A percentile compares a stretch with the other conserved stretches of the same genome.
Evolutionary conservation across 2,888 invertebrate species (phyloP).

Genomic region (Diaperis boleti): DNA sequence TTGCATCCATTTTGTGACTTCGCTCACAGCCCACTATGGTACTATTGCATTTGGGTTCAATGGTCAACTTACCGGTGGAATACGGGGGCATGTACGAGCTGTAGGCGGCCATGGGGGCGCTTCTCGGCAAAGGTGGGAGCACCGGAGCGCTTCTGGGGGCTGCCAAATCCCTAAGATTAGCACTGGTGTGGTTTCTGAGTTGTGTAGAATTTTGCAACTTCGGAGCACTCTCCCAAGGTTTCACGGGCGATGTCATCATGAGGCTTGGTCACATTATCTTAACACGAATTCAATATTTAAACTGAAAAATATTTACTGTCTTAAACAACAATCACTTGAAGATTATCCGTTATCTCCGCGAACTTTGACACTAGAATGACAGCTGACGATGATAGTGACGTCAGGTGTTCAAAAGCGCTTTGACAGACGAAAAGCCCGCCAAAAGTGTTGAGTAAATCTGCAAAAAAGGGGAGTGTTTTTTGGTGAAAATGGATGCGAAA

Average conservation of each 20-base stretch:
- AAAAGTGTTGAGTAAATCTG: no score
- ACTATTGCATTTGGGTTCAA: neutral
- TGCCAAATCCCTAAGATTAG: conserved; percentile 46
- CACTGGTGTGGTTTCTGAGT: conserved; percentile 48
- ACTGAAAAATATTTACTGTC: neutral
- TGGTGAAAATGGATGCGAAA: no score
- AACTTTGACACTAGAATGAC: no score
- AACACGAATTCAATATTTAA: neutral
- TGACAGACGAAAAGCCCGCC: no score
- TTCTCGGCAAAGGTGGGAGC: conserved; percentile 63
- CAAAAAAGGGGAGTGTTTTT: no score
- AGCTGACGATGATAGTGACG: no score
- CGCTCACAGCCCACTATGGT: neutral
- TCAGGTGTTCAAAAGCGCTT: no score
- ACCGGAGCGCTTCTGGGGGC: conserved; percentile 56
- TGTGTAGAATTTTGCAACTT: conserved; percentile 55
- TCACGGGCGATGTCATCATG: conserved; percentile 59
- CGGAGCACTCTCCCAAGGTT: conserved; percentile 61
- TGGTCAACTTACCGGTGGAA: conserved; percentile 43
- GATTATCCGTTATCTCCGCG: no score
- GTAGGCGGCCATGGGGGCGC: conserved; percentile 47
- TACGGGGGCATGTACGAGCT: conserved; percentile 54
- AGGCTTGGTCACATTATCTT: conserved; percentile 13
- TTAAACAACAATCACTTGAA: conserved; percentile 12
- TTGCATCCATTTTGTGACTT: no score